phyloP scores from a whole-genome alignment of 2,888 invertebrate species.

The Acleris emargana region DNA sequence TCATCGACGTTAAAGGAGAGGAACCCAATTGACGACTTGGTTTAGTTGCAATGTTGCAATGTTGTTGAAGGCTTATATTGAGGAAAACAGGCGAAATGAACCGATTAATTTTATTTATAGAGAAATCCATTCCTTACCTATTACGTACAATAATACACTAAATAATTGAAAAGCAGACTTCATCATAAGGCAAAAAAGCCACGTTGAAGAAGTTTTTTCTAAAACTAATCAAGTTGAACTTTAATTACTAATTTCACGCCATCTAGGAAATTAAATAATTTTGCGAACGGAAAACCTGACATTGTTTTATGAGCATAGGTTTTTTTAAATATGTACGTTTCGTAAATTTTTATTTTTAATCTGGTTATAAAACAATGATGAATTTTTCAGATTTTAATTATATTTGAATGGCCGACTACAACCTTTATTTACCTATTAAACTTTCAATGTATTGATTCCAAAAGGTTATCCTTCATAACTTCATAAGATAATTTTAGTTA shows the following conservation, averaged over 20 bases:
- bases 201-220: conserved; percentile 39
- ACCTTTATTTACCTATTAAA: too few species aligned
- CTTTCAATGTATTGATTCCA: too few species aligned
- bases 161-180: conserved; percentile 50
- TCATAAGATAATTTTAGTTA: too few species aligned
- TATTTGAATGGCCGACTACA: too few species aligned
- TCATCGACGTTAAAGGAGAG: too few species aligned
- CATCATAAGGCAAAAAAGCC: conserved; percentile 47
- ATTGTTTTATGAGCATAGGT: too few species aligned
- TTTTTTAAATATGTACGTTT: background rate
- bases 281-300: conserved; percentile 2
- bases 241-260: conserved; percentile 46
- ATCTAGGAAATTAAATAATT: conserved; percentile 36
- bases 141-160: conserved; percentile 46
- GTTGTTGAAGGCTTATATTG: too few species aligned
- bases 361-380: background rate
- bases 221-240: conserved; percentile 32
- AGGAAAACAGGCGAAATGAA: too few species aligned
- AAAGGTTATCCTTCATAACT: too few species aligned
- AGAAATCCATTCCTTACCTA: conserved; percentile 47
- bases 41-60: too few species aligned
- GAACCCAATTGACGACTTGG: too few species aligned
- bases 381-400: background rate
- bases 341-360: background rate
- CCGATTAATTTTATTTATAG: too few species aligned